Evolutionary conservation across 37 sponge, comb jelly and placozoan species (phyloP).

Genomic region (Beroe forskalii): DNA sequence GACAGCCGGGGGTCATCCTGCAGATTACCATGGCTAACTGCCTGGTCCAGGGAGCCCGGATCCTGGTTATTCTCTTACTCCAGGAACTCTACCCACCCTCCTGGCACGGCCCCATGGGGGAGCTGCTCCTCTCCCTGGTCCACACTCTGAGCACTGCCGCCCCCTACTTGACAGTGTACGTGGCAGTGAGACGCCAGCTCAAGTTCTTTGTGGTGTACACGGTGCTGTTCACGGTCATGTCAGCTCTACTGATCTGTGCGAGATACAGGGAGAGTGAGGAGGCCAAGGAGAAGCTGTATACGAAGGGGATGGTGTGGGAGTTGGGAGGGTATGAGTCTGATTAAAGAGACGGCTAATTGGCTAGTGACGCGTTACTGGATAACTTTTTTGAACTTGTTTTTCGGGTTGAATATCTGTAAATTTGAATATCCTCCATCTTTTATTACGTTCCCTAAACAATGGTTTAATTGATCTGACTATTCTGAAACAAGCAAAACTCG

Average conservation of each 20-base stretch:
- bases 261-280: not conserved
- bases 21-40: conserved; percentile 2
- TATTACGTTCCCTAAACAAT: too few species aligned
- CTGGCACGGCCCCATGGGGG: not conserved
- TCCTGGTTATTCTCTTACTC: not conserved
- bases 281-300: not conserved
- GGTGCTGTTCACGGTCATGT: not conserved
- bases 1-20: not conserved
- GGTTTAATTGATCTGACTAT: too few species aligned
- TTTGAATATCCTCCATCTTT: too few species aligned
- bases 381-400: too few species aligned
- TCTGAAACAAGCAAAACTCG: too few species aligned
- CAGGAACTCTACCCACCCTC: conserved; percentile 50
- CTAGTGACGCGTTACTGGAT: too few species aligned
- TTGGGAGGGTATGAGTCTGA: not conserved
- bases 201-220: not conserved
- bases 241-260: not conserved
- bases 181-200: not conserved
- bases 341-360: too few species aligned
- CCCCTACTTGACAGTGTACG: conserved; percentile 11
- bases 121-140: conserved; percentile 11
- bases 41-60: not conserved
- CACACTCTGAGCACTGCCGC: not conserved
- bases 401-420: too few species aligned
- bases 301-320: not conserved